Evolutionary conservation across 2,888 invertebrate genomes (phyloP), one percentile per base, ranked within the genome.

Genomic region (Macrosoma leucophasiata): DNA sequence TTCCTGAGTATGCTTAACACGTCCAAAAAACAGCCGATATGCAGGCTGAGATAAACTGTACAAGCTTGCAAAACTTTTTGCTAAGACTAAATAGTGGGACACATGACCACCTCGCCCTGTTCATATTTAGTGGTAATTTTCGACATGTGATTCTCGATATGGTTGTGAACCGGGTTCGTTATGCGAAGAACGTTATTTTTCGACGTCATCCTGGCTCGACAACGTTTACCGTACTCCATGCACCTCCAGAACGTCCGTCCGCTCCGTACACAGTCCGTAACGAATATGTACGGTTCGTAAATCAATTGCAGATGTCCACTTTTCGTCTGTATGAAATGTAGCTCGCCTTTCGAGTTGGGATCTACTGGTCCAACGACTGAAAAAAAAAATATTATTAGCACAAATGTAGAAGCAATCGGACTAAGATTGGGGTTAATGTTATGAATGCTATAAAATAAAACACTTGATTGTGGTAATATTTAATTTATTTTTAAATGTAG

Each of bases 211-310:
- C 84, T 64, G 6, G 84, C 84, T n/a, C 84, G 70, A 52, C 84
- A 84, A 24, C 81, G 67, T 48, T 75, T 81, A 10, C 81, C 77
- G 39, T 84, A 84, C 41, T 84, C 84, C 78, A 82, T 79, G 48
- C 85, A 85, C 25, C 82, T 61, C 85, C 85, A 85, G 48, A 84
- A 82, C 3, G 84, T 84, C 26, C 84, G 62, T 5, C 84, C 84
- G 48, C 84, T 82, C 5, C 84, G 68, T 29, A 84, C 82, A 58
- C 84, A 79, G 58, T 84, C 84, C 29, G 84, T 82, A 45, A 84
- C 84, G 51, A 82, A 84, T 41, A 84, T 84, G 41, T 82, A 84
- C 1, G 81, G 77, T 48, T 84, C 84, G 42, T 84, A 70, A 38
- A 84, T 84, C 46, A 84, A 55, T 43, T 84, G 84, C 2, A 84